Conservation (phyloP, 2,888 invertebrate species). For the Serrognathus titanus region DNA sequence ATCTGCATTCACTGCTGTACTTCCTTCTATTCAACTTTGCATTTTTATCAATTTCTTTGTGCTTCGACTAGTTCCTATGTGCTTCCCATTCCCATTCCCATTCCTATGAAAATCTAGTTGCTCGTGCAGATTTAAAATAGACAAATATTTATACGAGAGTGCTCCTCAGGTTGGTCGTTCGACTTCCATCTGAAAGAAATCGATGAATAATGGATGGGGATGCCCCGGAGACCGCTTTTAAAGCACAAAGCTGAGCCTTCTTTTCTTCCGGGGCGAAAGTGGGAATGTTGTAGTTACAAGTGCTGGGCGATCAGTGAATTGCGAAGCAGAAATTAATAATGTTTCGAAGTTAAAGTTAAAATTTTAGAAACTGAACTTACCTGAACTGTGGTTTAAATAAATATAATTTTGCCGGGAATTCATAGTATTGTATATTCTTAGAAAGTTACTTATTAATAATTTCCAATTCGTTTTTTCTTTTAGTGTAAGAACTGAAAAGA, state of each 20-base stretch:
- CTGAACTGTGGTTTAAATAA: too few relatives aligned
- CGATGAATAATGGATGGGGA: conserved; percentile 40
- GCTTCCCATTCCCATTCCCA: background rate
- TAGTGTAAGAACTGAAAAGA: conserved; percentile 78
- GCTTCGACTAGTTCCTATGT: background rate
- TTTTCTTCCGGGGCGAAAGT: background rate
- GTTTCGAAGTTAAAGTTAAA: conserved; percentile 14
- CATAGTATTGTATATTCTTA: too few relatives aligned
- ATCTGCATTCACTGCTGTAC: too few relatives aligned
- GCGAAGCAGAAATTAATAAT: background rate
- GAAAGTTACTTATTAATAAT: background rate
- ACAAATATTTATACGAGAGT: conserved; percentile 3
- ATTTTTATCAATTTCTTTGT: background rate
- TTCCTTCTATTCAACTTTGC: too few relatives aligned
- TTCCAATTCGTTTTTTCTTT: conserved; percentile 30
- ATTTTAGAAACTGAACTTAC: too few relatives aligned
- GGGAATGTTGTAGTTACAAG: background rate
- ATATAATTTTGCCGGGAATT: too few relatives aligned
- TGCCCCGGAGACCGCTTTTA: conserved; percentile 36
- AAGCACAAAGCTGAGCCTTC: conserved; percentile 33
- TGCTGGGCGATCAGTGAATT: background rate
- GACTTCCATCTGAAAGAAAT: conserved; percentile 30
- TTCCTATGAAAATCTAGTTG: background rate
- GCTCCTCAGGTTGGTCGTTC: conserved; percentile 3
- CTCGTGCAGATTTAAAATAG: conserved; percentile 1